These are phyloP conservation scores for Drosophila mimica DNA, from an alignment of 2,888 invertebrate species.

Conservation along the genomic window DNA sequence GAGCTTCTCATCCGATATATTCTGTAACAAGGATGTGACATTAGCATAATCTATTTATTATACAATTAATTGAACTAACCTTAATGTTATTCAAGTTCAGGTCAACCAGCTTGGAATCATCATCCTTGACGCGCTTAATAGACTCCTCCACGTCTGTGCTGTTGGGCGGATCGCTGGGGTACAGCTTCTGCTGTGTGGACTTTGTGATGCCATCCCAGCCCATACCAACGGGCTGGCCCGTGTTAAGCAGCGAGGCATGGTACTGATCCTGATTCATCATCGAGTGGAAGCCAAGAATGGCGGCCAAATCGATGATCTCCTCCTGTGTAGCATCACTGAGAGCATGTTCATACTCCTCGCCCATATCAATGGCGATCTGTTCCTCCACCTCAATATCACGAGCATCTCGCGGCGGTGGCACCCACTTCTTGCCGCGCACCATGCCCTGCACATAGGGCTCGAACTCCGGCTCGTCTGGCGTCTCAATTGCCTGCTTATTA, in stretches of 20 bases:
- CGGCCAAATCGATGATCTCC: conserved; percentile 99
- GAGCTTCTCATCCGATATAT: conserved; percentile 98
- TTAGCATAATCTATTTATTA: not conserved
- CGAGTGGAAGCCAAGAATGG: conserved; percentile 99
- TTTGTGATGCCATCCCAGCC: conserved; percentile 98
- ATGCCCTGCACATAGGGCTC: conserved; percentile 97
- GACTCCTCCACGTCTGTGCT: conserved; percentile 97
- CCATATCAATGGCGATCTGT: conserved; percentile 96
- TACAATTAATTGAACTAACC: conserved; percentile 86
- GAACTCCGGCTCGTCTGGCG: conserved; percentile 97
- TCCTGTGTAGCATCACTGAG: conserved; percentile 94
- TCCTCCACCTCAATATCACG: conserved; percentile 94
- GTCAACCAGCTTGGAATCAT: conserved; percentile 94
- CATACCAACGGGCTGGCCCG: conserved; percentile 94
- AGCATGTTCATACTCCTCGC: conserved; percentile 97
- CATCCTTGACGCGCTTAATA: conserved; percentile 94
- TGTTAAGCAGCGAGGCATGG: conserved; percentile 97
- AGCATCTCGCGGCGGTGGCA: conserved; percentile 90
- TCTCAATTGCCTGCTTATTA: conserved; percentile 98
- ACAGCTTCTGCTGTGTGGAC: conserved; percentile 95
- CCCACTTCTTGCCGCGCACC: conserved; percentile 96
- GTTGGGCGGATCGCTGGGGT: conserved; percentile 98
- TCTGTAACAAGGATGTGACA: conserved; percentile 86
- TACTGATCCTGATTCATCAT: conserved; percentile 99
- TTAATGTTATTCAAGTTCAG: conserved; percentile 99